A percentile compares a stretch with the other conserved stretches of the same genome.
Conservation (phyloP, 2,113 vertebrate species). For the Corapipo altera region DNA sequence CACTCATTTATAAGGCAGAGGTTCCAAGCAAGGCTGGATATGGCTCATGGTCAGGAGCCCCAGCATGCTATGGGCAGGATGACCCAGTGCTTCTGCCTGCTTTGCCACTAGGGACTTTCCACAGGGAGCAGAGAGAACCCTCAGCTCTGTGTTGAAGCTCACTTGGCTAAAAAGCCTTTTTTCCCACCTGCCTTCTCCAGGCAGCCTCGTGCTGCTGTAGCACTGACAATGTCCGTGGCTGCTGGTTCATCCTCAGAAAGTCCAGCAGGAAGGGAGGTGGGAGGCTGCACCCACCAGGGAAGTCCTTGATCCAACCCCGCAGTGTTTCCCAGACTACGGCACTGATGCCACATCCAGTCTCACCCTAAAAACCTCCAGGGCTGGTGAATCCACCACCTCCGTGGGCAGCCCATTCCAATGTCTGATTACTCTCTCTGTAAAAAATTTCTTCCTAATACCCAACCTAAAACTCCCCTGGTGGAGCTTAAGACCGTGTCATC, state of each 20-base stretch:
- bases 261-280: neutral
- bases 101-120: neutral
- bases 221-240: neutral
- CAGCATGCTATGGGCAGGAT: rapidly evolving
- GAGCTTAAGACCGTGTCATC: neutral
- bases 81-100: neutral
- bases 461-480: too few relatives aligned
- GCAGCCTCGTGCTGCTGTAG: neutral
- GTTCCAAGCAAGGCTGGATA: neutral
- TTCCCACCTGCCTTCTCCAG: neutral
- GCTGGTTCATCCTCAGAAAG: rapidly evolving
- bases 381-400: too few relatives aligned
- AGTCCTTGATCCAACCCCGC: too few relatives aligned
- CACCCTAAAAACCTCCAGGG: too few relatives aligned
- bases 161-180: neutral
- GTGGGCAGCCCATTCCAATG: too few relatives aligned
- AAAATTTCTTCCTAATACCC: too few relatives aligned
- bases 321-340: too few relatives aligned
- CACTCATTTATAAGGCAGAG: neutral
- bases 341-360: too few relatives aligned
- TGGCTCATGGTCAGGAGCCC: rapidly evolving
- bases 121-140: rapidly evolving
- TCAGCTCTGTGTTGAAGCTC: neutral
- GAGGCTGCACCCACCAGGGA: neutral
- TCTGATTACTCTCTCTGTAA: too few relatives aligned